Base-by-base conservation (phyloP, 1,140 invertebrate species). In the Chelonus insularis region DNA sequence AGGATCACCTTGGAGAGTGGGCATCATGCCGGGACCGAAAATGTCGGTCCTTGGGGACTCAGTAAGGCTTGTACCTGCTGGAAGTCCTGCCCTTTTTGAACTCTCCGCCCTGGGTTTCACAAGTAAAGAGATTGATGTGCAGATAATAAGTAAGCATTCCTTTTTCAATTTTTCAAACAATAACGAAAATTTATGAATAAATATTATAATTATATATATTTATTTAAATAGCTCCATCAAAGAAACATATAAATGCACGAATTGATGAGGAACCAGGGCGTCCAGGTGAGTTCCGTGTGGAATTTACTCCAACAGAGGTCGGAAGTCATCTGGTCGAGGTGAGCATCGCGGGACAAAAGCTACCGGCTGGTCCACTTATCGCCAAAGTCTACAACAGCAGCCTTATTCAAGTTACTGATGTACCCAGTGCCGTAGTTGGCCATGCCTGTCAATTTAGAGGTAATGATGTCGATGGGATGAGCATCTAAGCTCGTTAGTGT, bases 361-460 rank as follows among this genome's bases (percentile, higher is more conserved):
- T 96, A 64, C 89, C 90, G 69, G 91, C 88, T 61, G 92, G 91
- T 43, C 92, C 93, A 12, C 85, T 96, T 43, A 87, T 95, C 56
- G 93, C 92, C 65, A 96, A 96, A 85, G 94, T 94, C 52, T 97
- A 96, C 78, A 94, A 96, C 80, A 88, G 93, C 63, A 91, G 91
- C 64, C 85, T 95, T 45, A 96, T 97, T 72, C 88, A 91, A 83
- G 92, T 97, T 62, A 91, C 92, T 36, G 95, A 97, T 80, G 91
- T 97, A 43, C 91, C 89, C 76, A 93, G 93, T 70, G 93, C 93
- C 65, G 88, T 94, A 66, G 91, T 97, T 14, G 93, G 94, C 66
- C 91, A 96, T 83, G 89, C 93, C 67, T 94, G 93, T 75, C 93
- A 96, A 80, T 96, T 97, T 76, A 89, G 92, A 90, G 92, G 92